A percentile compares a stretch with the other conserved stretches of the same genome.
These are phyloP conservation scores for Berghia stephanieae DNA, from an alignment of 1,140 invertebrate species.

Conservation along the genomic window DNA sequence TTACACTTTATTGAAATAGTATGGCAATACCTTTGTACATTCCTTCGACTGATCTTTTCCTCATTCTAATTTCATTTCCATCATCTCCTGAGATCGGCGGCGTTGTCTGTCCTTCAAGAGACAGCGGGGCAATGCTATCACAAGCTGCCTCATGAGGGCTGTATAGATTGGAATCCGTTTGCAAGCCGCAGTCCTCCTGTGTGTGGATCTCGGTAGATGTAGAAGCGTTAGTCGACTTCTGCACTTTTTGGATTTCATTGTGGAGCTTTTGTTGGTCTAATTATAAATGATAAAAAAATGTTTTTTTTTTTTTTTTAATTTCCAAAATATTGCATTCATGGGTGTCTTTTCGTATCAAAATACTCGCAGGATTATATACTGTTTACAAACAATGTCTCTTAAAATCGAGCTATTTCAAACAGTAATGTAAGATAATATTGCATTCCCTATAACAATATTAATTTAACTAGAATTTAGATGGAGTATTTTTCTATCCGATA, in stretches of 20 bases:
- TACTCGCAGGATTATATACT: too few species aligned
- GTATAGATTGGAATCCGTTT: slow-evolving; percentile 7
- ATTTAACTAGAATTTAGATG: too few species aligned
- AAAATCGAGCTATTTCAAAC: too few species aligned
- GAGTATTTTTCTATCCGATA: too few species aligned
- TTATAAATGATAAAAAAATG: too few species aligned
- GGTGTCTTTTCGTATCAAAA: too few species aligned
- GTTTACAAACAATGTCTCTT: too few species aligned
- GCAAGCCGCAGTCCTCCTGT: not conserved
- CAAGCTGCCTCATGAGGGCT: not conserved
- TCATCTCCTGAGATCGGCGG: slow-evolving; percentile 30
- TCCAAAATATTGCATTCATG: too few species aligned
- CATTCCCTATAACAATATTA: too few species aligned
- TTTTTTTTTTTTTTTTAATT: too few species aligned
- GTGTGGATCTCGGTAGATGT: not conserved
- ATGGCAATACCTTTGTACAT: slow-evolving; percentile 33
- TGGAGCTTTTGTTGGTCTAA: slow-evolving; percentile 12
- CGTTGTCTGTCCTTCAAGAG: not conserved
- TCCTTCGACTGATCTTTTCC: slow-evolving; percentile 45
- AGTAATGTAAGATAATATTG: too few species aligned
- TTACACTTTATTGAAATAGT: too few species aligned
- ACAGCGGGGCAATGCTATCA: not conserved
- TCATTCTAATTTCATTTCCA: slow-evolving; percentile 36
- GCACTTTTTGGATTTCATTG: slow-evolving; percentile 33
- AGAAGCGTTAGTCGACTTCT: not conserved